Evolutionary conservation across 1,140 invertebrate genomes (phyloP).

Genomic region (Neodiprion fabricii): DNA sequence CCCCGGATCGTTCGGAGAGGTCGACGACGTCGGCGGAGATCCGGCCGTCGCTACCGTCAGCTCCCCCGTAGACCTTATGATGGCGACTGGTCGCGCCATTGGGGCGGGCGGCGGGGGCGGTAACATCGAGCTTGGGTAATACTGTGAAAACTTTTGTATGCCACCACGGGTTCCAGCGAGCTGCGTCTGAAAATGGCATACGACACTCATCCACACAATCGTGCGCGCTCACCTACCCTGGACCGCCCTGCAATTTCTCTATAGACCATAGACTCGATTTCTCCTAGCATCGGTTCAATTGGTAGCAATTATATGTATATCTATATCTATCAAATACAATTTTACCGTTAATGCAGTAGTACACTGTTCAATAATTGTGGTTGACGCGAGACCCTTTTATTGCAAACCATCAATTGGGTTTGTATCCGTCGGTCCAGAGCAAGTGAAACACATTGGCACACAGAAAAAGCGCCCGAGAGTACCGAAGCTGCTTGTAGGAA

Average conservation of each 20-base stretch:
- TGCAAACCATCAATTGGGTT: too few relatives aligned
- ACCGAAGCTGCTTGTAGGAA: too few relatives aligned
- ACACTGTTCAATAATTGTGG: too few relatives aligned
- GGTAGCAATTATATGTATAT: too few relatives aligned
- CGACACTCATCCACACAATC: slow-evolving; percentile 56
- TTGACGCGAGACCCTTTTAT: too few relatives aligned
- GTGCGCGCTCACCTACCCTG: slow-evolving; percentile 42
- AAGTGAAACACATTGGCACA: not conserved
- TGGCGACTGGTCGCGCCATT: slow-evolving; percentile 94
- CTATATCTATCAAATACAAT: too few relatives aligned
- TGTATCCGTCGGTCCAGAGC: not conserved
- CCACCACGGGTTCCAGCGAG: slow-evolving; percentile 67
- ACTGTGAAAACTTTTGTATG: slow-evolving; percentile 77
- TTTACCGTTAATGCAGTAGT: too few relatives aligned
- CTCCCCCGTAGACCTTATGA: slow-evolving; percentile 86
- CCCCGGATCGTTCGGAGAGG: slow-evolving; percentile 61
- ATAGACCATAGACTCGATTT: too few relatives aligned
- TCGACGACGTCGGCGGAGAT: slow-evolving; percentile 66
- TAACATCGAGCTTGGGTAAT: slow-evolving; percentile 88
- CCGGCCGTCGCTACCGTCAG: slow-evolving; percentile 56
- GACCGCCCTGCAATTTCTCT: not conserved
- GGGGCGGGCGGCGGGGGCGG: slow-evolving; percentile 95
- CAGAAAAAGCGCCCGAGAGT: not conserved
- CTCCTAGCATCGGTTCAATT: too few relatives aligned
- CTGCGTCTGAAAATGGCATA: slow-evolving; percentile 62